These are phyloP conservation scores for Manis javanica DNA, from an alignment of 2,797 vertebrate species.

Conservation along the genomic window DNA sequence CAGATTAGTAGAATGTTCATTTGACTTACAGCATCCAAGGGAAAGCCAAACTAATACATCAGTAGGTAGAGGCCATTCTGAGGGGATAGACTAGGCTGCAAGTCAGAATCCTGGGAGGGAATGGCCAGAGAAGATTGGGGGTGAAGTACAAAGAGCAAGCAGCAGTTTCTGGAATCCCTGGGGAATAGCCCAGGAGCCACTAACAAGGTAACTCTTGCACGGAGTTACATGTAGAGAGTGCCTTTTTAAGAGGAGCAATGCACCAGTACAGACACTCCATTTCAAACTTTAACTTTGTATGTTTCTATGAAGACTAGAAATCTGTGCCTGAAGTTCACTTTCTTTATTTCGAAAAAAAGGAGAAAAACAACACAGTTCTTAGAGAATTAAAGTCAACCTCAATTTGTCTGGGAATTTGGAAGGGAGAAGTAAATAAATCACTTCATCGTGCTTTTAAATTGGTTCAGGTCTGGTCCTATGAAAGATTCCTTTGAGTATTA, in stretches of 20 bases:
- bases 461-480: neutral
- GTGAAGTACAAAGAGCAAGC: neutral
- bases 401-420: constrained; percentile 43
- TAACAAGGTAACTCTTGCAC: neutral
- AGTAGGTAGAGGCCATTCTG: neutral
- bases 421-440: constrained; percentile 43
- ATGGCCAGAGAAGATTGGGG: neutral
- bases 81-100: neutral
- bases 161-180: neutral
- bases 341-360: neutral
- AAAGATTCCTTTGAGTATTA: constrained; percentile 1
- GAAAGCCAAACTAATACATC: neutral
- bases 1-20: neutral
- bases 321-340: neutral
- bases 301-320: constrained; percentile 19
- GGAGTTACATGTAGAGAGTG: neutral
- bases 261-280: neutral
- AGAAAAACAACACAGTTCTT: neutral
- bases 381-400: constrained; percentile 13
- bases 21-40: neutral
- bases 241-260: neutral
- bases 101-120: neutral
- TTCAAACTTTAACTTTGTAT: constrained; percentile 15
- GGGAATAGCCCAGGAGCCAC: neutral
- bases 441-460: constrained; percentile 16